These are phyloP conservation scores for Syrmaticus mikado DNA, from an alignment of 2,113 vertebrate species.

Conservation along the genomic window DNA sequence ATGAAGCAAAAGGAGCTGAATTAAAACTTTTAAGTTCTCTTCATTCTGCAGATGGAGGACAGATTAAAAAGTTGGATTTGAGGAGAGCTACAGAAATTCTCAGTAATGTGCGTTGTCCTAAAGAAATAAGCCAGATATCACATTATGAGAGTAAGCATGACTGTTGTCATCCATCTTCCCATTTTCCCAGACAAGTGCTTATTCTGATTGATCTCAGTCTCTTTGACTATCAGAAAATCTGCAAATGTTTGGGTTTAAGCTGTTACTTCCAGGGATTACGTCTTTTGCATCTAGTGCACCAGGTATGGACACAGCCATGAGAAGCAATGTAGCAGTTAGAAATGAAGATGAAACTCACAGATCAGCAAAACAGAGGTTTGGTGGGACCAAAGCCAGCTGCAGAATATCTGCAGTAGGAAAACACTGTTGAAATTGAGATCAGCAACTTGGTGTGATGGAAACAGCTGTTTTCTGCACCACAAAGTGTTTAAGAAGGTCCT, in stretches of 20 bases:
- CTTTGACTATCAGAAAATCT: not conserved
- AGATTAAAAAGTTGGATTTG: not conserved
- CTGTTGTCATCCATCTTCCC: not conserved
- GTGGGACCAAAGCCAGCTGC: not conserved
- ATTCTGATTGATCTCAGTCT: not conserved
- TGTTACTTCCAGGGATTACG: not conserved
- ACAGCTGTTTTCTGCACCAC: not conserved
- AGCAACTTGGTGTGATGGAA: not conserved
- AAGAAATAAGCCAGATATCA: not conserved
- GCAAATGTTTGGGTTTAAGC: not conserved
- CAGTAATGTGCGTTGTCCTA: not conserved
- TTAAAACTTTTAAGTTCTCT: not conserved
- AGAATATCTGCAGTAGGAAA: not conserved
- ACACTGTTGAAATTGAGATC: not conserved
- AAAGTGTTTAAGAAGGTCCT: not conserved
- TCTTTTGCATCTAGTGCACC: too few relatives aligned
- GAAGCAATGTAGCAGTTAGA: not conserved
- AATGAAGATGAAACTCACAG: not conserved
- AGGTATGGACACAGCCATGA: not conserved
- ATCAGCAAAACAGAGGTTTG: not conserved
- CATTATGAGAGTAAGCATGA: not conserved
- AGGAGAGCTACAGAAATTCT: not conserved
- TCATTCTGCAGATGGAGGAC: not conserved
- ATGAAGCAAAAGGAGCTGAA: not conserved
- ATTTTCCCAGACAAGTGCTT: fast-evolving